Base-by-base conservation (phyloP, 23 tunicate species). In the Diplosoma virens region DNA sequence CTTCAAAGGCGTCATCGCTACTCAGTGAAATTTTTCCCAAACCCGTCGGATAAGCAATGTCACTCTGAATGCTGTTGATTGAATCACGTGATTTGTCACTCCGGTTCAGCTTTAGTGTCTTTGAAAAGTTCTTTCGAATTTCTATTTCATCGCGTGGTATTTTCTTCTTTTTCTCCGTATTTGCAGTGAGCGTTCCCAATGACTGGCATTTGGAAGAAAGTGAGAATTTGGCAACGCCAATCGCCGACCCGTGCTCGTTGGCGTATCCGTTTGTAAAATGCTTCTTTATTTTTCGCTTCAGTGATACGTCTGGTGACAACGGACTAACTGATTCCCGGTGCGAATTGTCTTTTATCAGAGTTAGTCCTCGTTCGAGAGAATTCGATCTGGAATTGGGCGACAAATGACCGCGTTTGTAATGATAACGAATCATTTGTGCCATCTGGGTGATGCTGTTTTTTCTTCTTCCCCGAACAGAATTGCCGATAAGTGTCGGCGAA, bases 1-100 rank as follows among this genome's bases (percentile, higher is more conserved):
- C 52, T 20, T 80, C 84, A 16, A 80, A 32, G 3, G 53, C 50
- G 7, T 80, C 84, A 56, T 80, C 84, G 9, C 74, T 80, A 56
- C 84, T 80, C 0, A 68, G 17, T 20, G 84, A 80, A 67, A 80
- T 80, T 18, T 67, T 80, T 1, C 14, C 37, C n/a, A 25, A 33
- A 50, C 26, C 46, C 50, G n/a, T 17, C 24, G 37, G 41, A 3
- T 41, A 73, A 52, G 37, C 23, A 50, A 37, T 52, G 2, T 65
- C 54, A 26, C 69, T 27, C 9, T 68, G 30, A 5, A 7, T 53
- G 30, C 36, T 21, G 9, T 3, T 3, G 23, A 52, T 16, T 2
- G 53, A 34, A 17, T 34, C 53, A 7, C 65, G 23, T 11, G 16
- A 46, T 46, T 46, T 46, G 16, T 14, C 16, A 41, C 50, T 41